Evolutionary conservation across 2,888 invertebrate species (phyloP).

Genomic region (Tanypteryx hageni): DNA sequence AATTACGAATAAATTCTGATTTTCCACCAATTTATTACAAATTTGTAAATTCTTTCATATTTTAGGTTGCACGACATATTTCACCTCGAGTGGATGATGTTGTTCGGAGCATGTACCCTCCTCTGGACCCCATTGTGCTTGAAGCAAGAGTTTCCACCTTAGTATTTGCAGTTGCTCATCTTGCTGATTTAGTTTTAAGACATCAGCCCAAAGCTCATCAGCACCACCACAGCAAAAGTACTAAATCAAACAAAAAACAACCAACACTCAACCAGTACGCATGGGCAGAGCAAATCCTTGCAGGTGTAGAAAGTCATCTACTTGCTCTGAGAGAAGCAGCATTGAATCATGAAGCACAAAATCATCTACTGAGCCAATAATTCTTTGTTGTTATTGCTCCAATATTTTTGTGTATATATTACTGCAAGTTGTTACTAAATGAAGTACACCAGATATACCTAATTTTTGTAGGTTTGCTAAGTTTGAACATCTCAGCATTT

Average conservation of each 20-base stretch:
- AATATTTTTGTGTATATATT: too few species aligned
- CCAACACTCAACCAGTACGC: conserved; percentile 35
- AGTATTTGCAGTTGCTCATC: conserved; percentile 82
- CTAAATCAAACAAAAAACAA: conserved; percentile 12
- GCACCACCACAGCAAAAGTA: not conserved
- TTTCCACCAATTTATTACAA: conserved; percentile 27
- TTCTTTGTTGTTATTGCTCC: too few species aligned
- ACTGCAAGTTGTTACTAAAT: too few species aligned
- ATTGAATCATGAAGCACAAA: conserved; percentile 51
- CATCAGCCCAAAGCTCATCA: conserved; percentile 26
- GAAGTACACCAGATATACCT: too few species aligned
- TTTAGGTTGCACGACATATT: conserved; percentile 80
- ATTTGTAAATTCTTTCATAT: conserved; percentile 57
- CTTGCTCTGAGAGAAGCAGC: conserved; percentile 40
- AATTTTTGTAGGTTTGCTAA: too few species aligned
- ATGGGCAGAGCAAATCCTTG: conserved; percentile 61
- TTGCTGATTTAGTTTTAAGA: conserved; percentile 74
- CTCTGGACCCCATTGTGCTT: conserved; percentile 82
- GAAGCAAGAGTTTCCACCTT: conserved; percentile 83
- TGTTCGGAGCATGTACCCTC: conserved; percentile 84
- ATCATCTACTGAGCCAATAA: not conserved
- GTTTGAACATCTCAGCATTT: too few species aligned
- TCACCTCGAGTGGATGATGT: conserved; percentile 84
- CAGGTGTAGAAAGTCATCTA: conserved; percentile 40
- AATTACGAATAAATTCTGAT: not conserved